Conservation (phyloP, 2,113 vertebrate genomes). For the Saccopteryx leptura region DNA sequence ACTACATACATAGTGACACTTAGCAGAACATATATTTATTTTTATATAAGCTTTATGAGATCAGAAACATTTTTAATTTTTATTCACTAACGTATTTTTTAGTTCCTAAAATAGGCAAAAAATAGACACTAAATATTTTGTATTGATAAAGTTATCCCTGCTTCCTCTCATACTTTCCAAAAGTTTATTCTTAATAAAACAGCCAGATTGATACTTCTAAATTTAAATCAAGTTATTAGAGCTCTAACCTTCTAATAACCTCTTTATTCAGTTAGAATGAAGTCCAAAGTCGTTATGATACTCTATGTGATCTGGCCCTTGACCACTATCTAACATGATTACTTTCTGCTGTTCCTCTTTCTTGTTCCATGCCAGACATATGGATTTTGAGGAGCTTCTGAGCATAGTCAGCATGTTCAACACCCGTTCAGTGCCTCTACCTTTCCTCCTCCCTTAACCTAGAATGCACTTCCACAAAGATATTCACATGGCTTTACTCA, state of each 20-base stretch:
- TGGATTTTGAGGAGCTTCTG: neutral
- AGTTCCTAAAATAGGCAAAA: neutral
- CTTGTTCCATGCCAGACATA: neutral
- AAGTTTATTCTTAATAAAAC: neutral
- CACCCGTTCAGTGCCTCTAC: neutral
- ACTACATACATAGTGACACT: neutral
- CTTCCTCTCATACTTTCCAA: neutral
- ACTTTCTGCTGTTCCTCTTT: neutral
- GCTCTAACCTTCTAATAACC: neutral
- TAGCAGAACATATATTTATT: neutral
- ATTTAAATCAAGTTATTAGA: conserved; percentile 6
- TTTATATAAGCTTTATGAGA: neutral
- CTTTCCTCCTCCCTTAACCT: neutral
- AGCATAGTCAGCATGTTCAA: neutral
- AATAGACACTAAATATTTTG: neutral
- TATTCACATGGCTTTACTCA: neutral
- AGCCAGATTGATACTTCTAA: neutral
- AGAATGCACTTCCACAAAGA: neutral
- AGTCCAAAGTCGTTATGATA: neutral
- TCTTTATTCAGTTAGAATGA: neutral
- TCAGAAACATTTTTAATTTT: neutral
- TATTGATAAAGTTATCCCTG: neutral
- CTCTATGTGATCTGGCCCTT: neutral
- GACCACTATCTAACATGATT: neutral
- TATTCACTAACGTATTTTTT: neutral